Conservation (phyloP, 2,113 vertebrate genomes). For the Brienomyrus brachyistius region DNA sequence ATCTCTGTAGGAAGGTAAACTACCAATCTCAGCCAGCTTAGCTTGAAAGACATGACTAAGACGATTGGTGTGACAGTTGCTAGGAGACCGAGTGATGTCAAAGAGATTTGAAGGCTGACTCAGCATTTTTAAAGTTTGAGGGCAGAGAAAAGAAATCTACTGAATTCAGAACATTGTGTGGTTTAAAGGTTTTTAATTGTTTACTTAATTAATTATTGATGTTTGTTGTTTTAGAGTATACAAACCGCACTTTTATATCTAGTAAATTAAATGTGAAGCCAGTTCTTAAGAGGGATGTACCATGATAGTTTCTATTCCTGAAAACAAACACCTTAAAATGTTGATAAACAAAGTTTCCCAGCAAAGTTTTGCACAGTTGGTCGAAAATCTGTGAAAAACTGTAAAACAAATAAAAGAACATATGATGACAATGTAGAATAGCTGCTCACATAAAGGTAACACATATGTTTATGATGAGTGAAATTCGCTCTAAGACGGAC, state of each 20-base stretch:
- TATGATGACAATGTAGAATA: not conserved
- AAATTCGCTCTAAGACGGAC: not conserved
- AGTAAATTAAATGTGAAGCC: not conserved
- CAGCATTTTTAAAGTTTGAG: not conserved
- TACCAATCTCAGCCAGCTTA: not conserved
- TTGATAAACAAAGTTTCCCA: not conserved
- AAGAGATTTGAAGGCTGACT: not conserved
- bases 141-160: not conserved
- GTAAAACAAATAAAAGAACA: not conserved
- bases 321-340: not conserved
- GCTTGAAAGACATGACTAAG: not conserved
- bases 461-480: not conserved
- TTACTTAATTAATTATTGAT: not conserved
- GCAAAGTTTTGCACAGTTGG: not conserved
- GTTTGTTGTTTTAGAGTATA: not conserved
- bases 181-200: not conserved
- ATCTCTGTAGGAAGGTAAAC: not conserved
- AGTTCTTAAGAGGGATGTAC: not conserved
- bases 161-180: not conserved
- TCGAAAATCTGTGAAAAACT: not conserved
- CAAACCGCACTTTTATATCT: not conserved
- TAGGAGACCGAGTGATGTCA: conserved; percentile 5
- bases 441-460: not conserved
- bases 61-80: not conserved
- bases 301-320: not conserved